Conservation (phyloP, 2,888 invertebrate species). For the Myathropa florea region DNA sequence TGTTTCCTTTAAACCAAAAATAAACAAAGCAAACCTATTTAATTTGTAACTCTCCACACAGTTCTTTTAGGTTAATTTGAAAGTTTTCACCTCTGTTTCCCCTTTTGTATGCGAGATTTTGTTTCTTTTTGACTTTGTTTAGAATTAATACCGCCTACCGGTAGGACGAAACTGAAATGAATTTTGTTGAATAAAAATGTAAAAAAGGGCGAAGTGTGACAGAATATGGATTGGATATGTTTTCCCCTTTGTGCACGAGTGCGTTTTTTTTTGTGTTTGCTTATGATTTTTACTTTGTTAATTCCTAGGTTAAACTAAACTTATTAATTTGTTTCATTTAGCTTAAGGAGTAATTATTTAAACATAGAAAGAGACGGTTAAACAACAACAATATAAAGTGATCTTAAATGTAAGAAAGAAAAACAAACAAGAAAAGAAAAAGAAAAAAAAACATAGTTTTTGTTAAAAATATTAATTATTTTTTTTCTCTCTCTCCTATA, state of each 20-base stretch:
- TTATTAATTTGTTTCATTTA: conserved; percentile 32
- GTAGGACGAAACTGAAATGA: neutral
- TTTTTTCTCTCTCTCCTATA: conserved; percentile 20
- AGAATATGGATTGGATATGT: conserved; percentile 9
- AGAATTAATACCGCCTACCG: neutral
- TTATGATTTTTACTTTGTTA: conserved; percentile 46
- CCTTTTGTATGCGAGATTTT: conserved; percentile 30
- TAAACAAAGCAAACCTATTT: conserved; percentile 11
- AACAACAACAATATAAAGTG: conserved; percentile 68
- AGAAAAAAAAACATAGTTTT: conserved; percentile 52
- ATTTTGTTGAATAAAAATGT: neutral
- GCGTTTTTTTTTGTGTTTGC: conserved; percentile 62
- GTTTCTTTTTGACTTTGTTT: neutral
- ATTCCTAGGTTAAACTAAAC: conserved; percentile 44
- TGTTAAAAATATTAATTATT: conserved; percentile 60
- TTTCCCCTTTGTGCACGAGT: conserved; percentile 52
- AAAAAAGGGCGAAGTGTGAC: neutral
- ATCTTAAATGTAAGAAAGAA: conserved; percentile 68
- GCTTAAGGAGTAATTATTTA: conserved; percentile 64
- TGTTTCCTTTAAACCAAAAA: conserved; percentile 51
- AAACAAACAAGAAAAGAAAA: conserved; percentile 22
- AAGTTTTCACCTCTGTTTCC: neutral
- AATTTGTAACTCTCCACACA: conserved; percentile 35
- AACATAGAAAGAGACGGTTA: conserved; percentile 37
- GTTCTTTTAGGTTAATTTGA: conserved; percentile 24